These are phyloP conservation scores for Himantopus leucocephalus DNA, from an alignment of 2,113 vertebrate species.

Conservation along the genomic window DNA sequence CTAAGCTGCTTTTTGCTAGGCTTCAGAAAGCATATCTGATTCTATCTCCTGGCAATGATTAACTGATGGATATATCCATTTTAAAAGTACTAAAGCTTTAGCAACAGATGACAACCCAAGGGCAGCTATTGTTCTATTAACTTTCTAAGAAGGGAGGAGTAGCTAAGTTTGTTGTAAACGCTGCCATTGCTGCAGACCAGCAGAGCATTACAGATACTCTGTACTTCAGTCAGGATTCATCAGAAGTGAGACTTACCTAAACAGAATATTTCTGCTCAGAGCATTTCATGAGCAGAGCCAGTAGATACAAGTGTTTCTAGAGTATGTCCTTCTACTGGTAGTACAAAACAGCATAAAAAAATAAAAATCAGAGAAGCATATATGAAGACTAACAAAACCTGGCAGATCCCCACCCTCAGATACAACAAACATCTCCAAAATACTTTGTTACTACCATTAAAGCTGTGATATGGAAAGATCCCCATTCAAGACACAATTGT, in stretches of 20 bases:
- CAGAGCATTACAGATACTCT: neutral
- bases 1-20: neutral
- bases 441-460: neutral
- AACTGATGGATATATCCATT: neutral
- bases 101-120: neutral
- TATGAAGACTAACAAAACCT: neutral
- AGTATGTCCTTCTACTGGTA: neutral
- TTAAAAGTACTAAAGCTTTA: neutral
- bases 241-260: neutral
- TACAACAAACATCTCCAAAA: neutral
- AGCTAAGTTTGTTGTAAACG: neutral
- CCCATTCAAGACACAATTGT: neutral
- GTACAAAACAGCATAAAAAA: neutral
- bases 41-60: neutral
- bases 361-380: neutral
- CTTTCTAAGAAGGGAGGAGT: neutral
- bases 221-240: neutral
- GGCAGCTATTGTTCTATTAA: constrained; percentile 25
- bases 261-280: neutral
- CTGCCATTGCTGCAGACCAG: neutral
- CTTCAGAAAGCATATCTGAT: neutral
- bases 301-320: neutral
- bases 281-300: neutral
- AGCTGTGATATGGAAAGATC: neutral
- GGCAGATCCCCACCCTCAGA: neutral